Evolutionary conservation across 2,797 vertebrate genomes (phyloP).

Genomic region (Somateria mollissima): DNA sequence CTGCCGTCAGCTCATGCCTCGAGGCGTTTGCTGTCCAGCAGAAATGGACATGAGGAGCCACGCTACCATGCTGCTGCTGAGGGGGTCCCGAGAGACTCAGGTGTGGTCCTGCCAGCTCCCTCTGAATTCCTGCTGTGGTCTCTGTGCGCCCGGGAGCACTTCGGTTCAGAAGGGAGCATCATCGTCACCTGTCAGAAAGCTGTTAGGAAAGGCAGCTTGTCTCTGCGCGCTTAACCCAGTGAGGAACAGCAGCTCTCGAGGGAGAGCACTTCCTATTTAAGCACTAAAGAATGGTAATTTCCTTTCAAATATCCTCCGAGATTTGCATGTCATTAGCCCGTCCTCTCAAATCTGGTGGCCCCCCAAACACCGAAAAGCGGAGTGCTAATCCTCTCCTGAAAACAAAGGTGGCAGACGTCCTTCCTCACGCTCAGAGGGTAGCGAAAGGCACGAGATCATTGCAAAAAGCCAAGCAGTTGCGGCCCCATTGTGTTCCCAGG

Average conservation of each 20-base stretch:
- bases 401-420: background rate
- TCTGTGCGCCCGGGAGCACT: background rate
- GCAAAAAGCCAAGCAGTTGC: background rate
- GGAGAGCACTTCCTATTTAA: slow-evolving; percentile 26
- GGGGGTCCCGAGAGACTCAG: background rate
- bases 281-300: slow-evolving; percentile 45
- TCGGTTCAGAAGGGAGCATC: slow-evolving; percentile 16
- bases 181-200: slow-evolving; percentile 48
- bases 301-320: slow-evolving; percentile 37
- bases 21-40: background rate
- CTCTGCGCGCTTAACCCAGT: background rate
- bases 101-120: background rate
- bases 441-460: background rate
- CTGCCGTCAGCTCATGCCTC: background rate
- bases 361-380: background rate
- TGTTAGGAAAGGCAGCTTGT: background rate
- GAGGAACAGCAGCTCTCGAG: slow-evolving; percentile 29
- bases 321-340: slow-evolving; percentile 45
- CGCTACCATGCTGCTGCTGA: background rate
- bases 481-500: background rate
- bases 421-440: background rate
- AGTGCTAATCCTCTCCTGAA: background rate
- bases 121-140: background rate
- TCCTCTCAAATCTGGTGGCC: background rate
- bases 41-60: background rate